phyloP scores from a whole-genome alignment of 2,888 invertebrate species.

The Philonicus albiceps region DNA sequence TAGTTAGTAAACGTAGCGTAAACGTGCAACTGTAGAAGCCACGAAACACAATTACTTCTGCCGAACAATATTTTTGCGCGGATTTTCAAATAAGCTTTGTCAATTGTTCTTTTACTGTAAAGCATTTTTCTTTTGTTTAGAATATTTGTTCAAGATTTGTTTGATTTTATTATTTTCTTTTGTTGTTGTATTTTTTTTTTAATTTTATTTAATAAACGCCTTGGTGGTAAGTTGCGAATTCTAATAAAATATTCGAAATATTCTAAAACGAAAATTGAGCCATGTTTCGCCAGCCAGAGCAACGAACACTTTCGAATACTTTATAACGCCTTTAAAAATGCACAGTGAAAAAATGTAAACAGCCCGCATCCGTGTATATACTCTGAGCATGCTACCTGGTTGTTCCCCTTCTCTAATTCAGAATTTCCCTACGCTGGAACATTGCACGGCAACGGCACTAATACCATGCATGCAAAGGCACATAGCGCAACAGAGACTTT shows the following conservation, averaged over 20 bases:
- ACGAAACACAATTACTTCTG: not conserved
- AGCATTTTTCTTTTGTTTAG: not conserved
- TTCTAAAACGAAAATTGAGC: not conserved
- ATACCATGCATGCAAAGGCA: no score
- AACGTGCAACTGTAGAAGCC: not conserved
- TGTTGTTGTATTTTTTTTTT: not conserved
- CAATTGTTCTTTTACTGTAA: not conserved
- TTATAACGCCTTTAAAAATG: no score
- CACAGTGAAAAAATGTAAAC: no score
- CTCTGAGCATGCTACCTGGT: no score
- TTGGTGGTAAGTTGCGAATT: not conserved
- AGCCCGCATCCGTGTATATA: no score
- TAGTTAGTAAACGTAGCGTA: not conserved
- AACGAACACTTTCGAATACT: no score
- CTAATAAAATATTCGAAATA: no score
- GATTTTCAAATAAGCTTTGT: not conserved
- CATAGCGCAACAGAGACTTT: no score
- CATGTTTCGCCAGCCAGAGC: no score
- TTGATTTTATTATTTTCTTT: not conserved
- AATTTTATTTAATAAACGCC: not conserved
- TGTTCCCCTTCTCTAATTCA: no score
- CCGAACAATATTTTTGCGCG: not conserved
- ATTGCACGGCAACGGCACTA: no score
- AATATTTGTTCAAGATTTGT: not conserved
- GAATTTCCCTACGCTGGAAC: no score